These are phyloP conservation scores for Eristalis tenax DNA, from an alignment of 2,888 invertebrate species.

Conservation along the genomic window DNA sequence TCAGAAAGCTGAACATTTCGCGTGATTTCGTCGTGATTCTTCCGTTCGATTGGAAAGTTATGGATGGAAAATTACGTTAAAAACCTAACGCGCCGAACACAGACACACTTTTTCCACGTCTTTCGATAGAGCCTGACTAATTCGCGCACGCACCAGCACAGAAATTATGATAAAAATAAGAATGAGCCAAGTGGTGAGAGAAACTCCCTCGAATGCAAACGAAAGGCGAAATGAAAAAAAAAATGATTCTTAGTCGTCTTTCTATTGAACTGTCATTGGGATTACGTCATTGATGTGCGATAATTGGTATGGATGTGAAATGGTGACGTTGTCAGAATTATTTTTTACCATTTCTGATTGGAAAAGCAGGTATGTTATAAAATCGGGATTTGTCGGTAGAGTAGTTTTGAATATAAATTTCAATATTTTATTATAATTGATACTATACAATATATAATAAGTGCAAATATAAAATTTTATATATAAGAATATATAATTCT, in stretches of 20 bases:
- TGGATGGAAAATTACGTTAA: slow-evolving; percentile 43
- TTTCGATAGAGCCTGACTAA: slow-evolving; percentile 56
- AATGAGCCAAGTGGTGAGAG: slow-evolving; percentile 65
- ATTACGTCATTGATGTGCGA: slow-evolving; percentile 58
- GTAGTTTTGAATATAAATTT: neutral
- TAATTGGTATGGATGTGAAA: slow-evolving; percentile 34
- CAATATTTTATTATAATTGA: no score
- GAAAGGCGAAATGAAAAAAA: slow-evolving; percentile 60
- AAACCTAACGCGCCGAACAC: slow-evolving; percentile 54
- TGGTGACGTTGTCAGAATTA: slow-evolving; percentile 62
- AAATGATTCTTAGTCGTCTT: slow-evolving; percentile 13
- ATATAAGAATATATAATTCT: no score
- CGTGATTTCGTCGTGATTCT: slow-evolving; percentile 32
- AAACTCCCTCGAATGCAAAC: slow-evolving; percentile 65
- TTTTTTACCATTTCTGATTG: neutral
- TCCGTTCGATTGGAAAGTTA: slow-evolving; percentile 19
- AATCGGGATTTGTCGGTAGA: neutral
- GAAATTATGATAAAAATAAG: slow-evolving; percentile 69
- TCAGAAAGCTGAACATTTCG: slow-evolving; percentile 93
- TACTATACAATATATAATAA: no score
- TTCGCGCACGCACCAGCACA: slow-evolving; percentile 67
- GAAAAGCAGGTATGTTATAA: slow-evolving; percentile 17
- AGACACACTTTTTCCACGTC: slow-evolving; percentile 60
- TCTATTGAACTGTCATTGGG: slow-evolving; percentile 41
- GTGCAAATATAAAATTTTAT: no score